Evolutionary conservation across 2,113 vertebrate species (phyloP), one percentile per base, ranked within the genome.

Genomic region (Mohoua ochrocephala): DNA sequence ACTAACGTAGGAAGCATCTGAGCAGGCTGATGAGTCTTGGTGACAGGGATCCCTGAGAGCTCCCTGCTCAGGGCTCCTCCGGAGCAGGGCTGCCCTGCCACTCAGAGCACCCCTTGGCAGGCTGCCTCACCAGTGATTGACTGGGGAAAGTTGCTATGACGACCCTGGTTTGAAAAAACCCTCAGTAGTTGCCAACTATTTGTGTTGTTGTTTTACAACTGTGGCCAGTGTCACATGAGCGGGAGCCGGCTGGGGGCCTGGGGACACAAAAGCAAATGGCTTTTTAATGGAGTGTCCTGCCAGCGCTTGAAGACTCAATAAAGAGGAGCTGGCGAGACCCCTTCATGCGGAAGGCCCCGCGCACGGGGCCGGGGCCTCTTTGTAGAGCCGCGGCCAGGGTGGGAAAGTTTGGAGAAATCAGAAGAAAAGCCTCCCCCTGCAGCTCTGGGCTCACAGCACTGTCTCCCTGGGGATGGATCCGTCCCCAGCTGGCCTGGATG

Each of bases 221-320:
- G 98, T 97, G 98, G 97, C 97, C 97, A 97, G 96, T 91, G 94
- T 98, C 98, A 98, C 98, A 98, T 98, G 98, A 98, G 98, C 97
- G 86, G 97, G 98, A 98, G 98, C 98, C 98, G 97, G 98, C 98
- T 98, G 98, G 97, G 97, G 98, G 98, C 98, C 98, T 94, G 92
- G 76, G 84, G 77, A 97, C 96, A 98, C 98, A 98, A 98, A 98
- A 95, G 97, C 91, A 97, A 98, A 98, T 98, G 97, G 98, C 97
- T 98, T 98, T 98, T 98, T 98, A 98, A 98, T 98, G 98, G 98
- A 98, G 98, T 98, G 97, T 97, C 97, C 97, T 98, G 98, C 98
- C 95, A 85, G 97, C 33, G 79, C 97, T 97, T 98, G 98, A 98
- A 96, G 98, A 98, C 98, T 98, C 98, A 98, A 98, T 98, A 98